phyloP scores from a whole-genome alignment of 92 coral and sea anemone genomes.

The Plumapathes pennacea region DNA sequence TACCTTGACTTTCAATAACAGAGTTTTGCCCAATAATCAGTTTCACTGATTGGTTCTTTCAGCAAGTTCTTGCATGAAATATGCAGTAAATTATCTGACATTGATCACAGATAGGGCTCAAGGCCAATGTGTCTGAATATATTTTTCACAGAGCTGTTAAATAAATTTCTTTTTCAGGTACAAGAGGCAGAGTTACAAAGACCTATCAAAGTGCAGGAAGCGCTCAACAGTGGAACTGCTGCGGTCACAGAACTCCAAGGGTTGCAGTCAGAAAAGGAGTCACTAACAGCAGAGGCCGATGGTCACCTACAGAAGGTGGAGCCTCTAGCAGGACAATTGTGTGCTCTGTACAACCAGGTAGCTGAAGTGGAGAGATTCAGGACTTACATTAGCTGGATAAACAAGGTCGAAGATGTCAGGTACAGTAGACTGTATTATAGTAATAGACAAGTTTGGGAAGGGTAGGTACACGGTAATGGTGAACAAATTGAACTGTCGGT shows the following conservation, averaged over 20 bases:
- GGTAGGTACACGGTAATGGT: too few relatives aligned
- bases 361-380: slow-evolving; percentile 82
- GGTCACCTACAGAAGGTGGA: slow-evolving; percentile 46
- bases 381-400: slow-evolving; percentile 84
- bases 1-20: too few relatives aligned
- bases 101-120: too few relatives aligned
- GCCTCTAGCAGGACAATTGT: slow-evolving; percentile 57
- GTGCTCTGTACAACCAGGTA: slow-evolving; percentile 60
- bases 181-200: slow-evolving; percentile 60
- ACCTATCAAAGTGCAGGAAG: slow-evolving; percentile 63
- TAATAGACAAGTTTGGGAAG: too few relatives aligned
- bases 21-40: too few relatives aligned
- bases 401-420: slow-evolving; percentile 83
- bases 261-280: slow-evolving; percentile 29
- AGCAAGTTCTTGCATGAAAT: too few relatives aligned
- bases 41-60: too few relatives aligned
- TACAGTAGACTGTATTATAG: too few relatives aligned
- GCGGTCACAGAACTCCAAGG: slow-evolving; percentile 45
- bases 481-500: too few relatives aligned
- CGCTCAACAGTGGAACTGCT: slow-evolving; percentile 55
- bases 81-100: too few relatives aligned
- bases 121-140: too few relatives aligned
- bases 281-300: slow-evolving; percentile 35
- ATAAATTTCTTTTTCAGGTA: slow-evolving; percentile 22
- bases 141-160: too few relatives aligned